Evolutionary conservation across 2,888 invertebrate genomes (phyloP).

Genomic region (Melieria omissa): DNA sequence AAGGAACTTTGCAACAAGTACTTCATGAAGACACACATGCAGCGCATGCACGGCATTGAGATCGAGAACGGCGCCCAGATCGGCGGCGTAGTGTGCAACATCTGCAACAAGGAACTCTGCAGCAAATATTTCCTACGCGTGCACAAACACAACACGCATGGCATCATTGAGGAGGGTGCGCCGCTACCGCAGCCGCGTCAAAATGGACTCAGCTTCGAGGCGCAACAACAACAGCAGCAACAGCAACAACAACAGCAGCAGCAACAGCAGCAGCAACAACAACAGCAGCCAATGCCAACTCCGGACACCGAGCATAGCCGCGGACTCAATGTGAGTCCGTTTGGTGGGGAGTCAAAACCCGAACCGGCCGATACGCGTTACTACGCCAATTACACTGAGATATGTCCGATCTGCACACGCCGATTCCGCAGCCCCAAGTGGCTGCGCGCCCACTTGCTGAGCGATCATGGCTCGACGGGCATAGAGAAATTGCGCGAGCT

Average conservation of each 20-base stretch:
- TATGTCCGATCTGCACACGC: conserved; percentile 86
- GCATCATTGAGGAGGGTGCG: conserved; percentile 87
- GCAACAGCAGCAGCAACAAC: conserved; percentile 51
- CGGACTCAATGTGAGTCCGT: conserved; percentile 50
- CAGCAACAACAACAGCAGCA: conserved; percentile 32
- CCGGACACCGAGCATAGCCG: conserved; percentile 46
- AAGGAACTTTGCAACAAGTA: conserved; percentile 99
- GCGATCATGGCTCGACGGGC: conserved; percentile 80
- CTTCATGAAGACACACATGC: conserved; percentile 99
- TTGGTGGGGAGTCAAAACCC: conserved; percentile 41
- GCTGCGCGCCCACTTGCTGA: conserved; percentile 85
- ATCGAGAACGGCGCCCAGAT: conserved; percentile 92
- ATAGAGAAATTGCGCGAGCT: conserved; percentile 64
- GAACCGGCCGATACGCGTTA: conserved; percentile 68
- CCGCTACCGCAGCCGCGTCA: conserved; percentile 67
- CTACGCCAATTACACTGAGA: conserved; percentile 77
- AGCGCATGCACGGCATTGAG: conserved; percentile 97
- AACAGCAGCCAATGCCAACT: conserved; percentile 41
- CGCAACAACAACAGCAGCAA: conserved; percentile 44
- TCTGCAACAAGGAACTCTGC: conserved; percentile 98
- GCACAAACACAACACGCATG: conserved; percentile 98
- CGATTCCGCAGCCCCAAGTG: conserved; percentile 90
- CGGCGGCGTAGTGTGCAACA: conserved; percentile 94
- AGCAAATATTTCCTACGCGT: conserved; percentile 97
- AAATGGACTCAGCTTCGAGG: conserved; percentile 59